These are phyloP conservation scores for Odontocolon sp. DNA, from an alignment of 2,888 invertebrate genomes.

Conservation along the genomic window DNA sequence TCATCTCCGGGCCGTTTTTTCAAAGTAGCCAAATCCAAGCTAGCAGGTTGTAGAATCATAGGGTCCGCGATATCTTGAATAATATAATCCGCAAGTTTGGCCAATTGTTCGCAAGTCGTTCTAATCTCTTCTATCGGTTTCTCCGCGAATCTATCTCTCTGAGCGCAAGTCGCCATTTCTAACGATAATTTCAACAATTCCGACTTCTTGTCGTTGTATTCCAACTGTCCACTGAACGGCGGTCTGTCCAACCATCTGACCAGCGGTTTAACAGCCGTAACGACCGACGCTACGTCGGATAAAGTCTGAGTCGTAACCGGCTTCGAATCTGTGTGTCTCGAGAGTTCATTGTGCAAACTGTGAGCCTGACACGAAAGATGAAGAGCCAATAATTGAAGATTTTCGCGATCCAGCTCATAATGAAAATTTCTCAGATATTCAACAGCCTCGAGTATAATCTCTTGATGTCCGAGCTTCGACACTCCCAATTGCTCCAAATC, in stretches of 20 bases:
- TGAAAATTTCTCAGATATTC: conserved; percentile 95
- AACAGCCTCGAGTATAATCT: conserved; percentile 95
- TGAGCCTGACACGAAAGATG: conserved; percentile 92
- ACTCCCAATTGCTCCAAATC: conserved; percentile 94
- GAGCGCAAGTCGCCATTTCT: conserved; percentile 95
- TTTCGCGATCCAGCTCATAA: conserved; percentile 95
- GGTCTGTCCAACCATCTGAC: conserved; percentile 94
- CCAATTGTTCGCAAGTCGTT: conserved; percentile 88
- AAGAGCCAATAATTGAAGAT: conserved; percentile 93
- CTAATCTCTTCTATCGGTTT: conserved; percentile 90
- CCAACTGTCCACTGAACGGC: conserved; percentile 85
- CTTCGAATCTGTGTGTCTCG: conserved; percentile 82
- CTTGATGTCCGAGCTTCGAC: conserved; percentile 94
- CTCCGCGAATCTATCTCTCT: conserved; percentile 94
- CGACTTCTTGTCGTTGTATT: conserved; percentile 87
- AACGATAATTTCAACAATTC: conserved; percentile 90
- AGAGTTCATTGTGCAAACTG: conserved; percentile 87
- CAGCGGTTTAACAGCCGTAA: conserved; percentile 92
- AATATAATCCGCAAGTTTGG: conserved; percentile 91
- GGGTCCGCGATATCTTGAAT: conserved; percentile 95
- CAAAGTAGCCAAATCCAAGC: conserved; percentile 93
- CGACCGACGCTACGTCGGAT: conserved; percentile 92
- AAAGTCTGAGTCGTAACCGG: conserved; percentile 90
- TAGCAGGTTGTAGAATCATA: conserved; percentile 94
- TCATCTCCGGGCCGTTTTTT: conserved; percentile 92